Conservation (phyloP, 2,888 invertebrate genomes). For the Cryptus viduatorius region DNA sequence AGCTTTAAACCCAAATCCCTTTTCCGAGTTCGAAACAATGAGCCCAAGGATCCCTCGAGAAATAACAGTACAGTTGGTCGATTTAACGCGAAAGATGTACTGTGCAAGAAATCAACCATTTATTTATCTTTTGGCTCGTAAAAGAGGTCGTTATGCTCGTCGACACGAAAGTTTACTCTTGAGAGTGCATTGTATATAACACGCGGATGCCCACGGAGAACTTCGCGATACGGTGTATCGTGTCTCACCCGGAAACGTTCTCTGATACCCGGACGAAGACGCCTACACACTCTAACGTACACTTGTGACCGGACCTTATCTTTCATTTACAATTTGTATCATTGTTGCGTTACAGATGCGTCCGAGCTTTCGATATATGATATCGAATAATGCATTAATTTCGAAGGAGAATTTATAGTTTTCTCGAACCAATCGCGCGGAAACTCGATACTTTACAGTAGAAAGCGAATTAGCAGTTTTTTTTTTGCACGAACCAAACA, state of each 20-base stretch:
- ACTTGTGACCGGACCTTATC: slow-evolving; percentile 39
- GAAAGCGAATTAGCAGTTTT: not conserved
- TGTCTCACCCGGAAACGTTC: slow-evolving; percentile 79
- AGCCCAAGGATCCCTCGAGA: not conserved
- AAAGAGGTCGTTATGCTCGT: slow-evolving; percentile 9
- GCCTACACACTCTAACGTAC: slow-evolving; percentile 73
- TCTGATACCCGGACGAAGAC: slow-evolving; percentile 72
- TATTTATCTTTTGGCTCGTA: slow-evolving; percentile 4
- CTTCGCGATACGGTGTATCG: slow-evolving; percentile 75
- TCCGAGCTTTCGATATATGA: not conserved
- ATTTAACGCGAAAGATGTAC: not conserved
- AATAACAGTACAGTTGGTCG: not conserved
- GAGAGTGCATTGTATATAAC: slow-evolving; percentile 2
- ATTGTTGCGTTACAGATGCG: slow-evolving; percentile 22
- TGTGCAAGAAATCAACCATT: not conserved
- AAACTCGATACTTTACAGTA: not conserved
- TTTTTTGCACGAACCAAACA: not conserved
- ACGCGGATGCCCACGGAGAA: slow-evolving; percentile 22
- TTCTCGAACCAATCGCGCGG: not conserved
- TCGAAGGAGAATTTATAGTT: not conserved
- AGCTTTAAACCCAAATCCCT: slow-evolving; percentile 33
- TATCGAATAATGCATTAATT: not conserved
- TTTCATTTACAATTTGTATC: slow-evolving; percentile 21
- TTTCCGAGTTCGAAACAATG: not conserved
- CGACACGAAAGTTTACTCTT: not conserved